Base-by-base conservation (phyloP, 1,140 invertebrate species). In the Hyposmocoma kahamanoa region DNA sequence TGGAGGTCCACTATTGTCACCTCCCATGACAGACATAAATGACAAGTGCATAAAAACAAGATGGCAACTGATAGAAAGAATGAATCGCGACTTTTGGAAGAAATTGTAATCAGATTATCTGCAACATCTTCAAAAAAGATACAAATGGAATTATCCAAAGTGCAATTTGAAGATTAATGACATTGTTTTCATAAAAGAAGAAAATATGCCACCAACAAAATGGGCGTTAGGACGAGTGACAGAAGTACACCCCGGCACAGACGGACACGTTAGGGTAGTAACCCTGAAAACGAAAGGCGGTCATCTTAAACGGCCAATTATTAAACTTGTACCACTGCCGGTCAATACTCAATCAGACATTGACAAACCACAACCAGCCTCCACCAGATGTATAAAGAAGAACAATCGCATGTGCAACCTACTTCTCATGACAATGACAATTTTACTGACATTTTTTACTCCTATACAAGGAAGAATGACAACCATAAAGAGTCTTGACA, bases 51-150 rank as follows among this genome's bases (percentile, higher is more conserved):
- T 24, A 6, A 28, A 63, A 76, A 22, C 20, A 11, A 22, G 46
- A 10, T 54, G 44, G 44, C 36, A 42, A 49, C 39, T 54, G 2
- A 13, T 36, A 4, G 48, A 30, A 20, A 17, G 21, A 10, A 48
- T 54, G 24, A n/a, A 20, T 3, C 10, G 36, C 11, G 15, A 54
- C 17, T 64, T 77, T 53, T 72, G 66, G 67, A 60, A 53, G n/a
- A 32, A 47, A 17, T 70, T 66, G 57, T 47, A 46, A 13, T 26
- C 22, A 3, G 61, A 74, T 18, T 68, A 72, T 41, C 30, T 74
- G 20, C 17, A 20, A 22, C 42, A 15, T n/a, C 32, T 54, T 8
- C 59, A 72, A 38, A 36, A 38, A 2, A 19, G 53, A 30, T 10
- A 21, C 18, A 73, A 67, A 48, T 67, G 66, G 54, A 19, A 36